These are phyloP conservation scores for Taurulus bubalis DNA, from an alignment of 2,113 vertebrate species.

Conservation along the genomic window DNA sequence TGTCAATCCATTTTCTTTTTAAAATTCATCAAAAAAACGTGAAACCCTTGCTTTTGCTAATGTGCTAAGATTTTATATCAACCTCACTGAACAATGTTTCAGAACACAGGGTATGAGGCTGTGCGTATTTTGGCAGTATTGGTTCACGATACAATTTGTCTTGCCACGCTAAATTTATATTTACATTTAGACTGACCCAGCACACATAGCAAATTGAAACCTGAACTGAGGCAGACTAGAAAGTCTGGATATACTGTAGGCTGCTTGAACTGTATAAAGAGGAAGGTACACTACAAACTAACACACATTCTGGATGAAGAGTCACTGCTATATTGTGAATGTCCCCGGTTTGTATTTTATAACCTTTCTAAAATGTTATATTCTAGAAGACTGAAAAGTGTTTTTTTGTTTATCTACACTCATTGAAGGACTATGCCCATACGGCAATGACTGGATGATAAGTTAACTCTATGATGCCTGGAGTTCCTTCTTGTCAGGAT, in stretches of 20 bases:
- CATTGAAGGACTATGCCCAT: background rate
- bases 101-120: background rate
- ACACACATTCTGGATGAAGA: background rate
- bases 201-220: background rate
- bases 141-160: background rate
- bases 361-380: background rate
- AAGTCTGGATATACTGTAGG: background rate
- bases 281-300: background rate
- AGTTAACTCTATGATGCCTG: background rate
- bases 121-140: background rate
- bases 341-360: constrained; percentile 10
- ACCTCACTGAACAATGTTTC: background rate
- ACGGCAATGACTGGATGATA: background rate
- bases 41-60: background rate
- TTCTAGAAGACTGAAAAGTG: background rate
- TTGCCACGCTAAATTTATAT: background rate
- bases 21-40: background rate
- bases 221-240: background rate
- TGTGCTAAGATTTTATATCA: background rate
- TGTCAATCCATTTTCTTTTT: background rate
- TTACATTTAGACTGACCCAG: background rate
- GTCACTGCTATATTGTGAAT: constrained; percentile 1
- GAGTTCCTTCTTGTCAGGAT: background rate
- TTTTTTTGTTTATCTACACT: background rate
- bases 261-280: background rate